A percentile compares a stretch with the other conserved stretches of the same genome.
Evolutionary conservation across 2,888 invertebrate species (phyloP).

Genomic region (Eurois occulta): DNA sequence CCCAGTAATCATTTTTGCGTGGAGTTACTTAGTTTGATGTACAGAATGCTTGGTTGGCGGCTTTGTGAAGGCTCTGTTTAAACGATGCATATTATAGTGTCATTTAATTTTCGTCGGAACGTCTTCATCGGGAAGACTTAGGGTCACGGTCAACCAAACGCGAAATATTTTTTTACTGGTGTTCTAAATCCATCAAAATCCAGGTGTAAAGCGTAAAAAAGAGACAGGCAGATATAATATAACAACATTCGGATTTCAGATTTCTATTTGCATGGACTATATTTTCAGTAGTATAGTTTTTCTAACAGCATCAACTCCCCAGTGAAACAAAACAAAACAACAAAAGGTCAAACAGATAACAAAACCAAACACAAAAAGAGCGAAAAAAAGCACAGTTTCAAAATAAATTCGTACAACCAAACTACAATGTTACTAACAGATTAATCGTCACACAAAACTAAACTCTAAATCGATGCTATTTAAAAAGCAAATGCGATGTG

Average conservation of each 20-base stretch:
- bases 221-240: neutral
- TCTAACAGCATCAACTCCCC: neutral
- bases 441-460: slow-evolving; percentile 46
- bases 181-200: neutral
- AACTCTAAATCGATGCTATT: slow-evolving; percentile 55
- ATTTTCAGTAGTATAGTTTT: too few relatives aligned
- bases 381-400: slow-evolving; percentile 23
- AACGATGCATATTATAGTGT: too few relatives aligned
- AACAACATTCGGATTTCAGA: neutral
- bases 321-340: slow-evolving; percentile 11
- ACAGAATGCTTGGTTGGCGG: too few relatives aligned
- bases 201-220: neutral
- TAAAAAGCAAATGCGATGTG: slow-evolving; percentile 61
- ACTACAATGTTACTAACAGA: slow-evolving; percentile 20
- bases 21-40: too few relatives aligned
- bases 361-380: slow-evolving; percentile 9
- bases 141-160: neutral
- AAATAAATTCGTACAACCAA: slow-evolving; percentile 30
- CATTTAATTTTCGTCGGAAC: too few relatives aligned
- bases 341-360: slow-evolving; percentile 32
- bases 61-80: too few relatives aligned
- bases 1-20: too few relatives aligned
- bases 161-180: neutral
- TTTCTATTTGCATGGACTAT: neutral
- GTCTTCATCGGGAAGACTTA: too few relatives aligned